Base-by-base conservation (phyloP, 2,113 vertebrate genomes). In the Bufo bufo region DNA sequence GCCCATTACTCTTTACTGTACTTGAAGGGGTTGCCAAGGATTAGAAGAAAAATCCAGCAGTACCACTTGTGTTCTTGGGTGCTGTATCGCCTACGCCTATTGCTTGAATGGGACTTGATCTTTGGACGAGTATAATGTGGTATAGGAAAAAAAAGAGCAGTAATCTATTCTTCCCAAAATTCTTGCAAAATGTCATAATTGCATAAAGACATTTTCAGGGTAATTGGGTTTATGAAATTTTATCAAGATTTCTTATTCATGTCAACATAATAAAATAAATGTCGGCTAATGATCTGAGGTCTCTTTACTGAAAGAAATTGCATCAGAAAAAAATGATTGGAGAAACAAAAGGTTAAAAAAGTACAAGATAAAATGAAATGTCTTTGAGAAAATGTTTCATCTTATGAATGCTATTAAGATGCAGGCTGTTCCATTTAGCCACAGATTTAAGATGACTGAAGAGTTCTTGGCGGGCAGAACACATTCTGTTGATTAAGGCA, bases 381-480 rank as follows among this genome's bases (percentile, higher is more conserved):
- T 20, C 45, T 75, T 75, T 75, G 45, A 54, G 50, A 56, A 78
- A 78, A n/a, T 23, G 50, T 23, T 78, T 56, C 49, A 78, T 56
- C 20, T 14, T 54, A 82, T 63, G 93, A 65, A 11, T 52, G 90
- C 83, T 88, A 78, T 91, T 50, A n/a, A 91, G 90, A 91, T 90
- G 77, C 77, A 90, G 93, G 84, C 89, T 83, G 91, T 93, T 94
- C 94, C 91, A 79, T 91, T 92, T 89, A 93, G 87, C 88, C 93
- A 91, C 93, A 87, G 89, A 92, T 94, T 93, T 83, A 90, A 93
- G 90, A 91, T 91, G 90, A 65, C 87, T 90, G 23, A 92, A 95
- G 90, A 89, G 89, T 63, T 92, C 93, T 91, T 86, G 92, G 90
- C 87, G 91, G 93, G 92, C 87, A 83, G 91, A 93, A 93, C 92